Percentiles rank a stretch among this genome's conserved stretches.
phyloP scores from a whole-genome alignment of 1,140 invertebrate genomes.

The Cotesia chilonis region DNA sequence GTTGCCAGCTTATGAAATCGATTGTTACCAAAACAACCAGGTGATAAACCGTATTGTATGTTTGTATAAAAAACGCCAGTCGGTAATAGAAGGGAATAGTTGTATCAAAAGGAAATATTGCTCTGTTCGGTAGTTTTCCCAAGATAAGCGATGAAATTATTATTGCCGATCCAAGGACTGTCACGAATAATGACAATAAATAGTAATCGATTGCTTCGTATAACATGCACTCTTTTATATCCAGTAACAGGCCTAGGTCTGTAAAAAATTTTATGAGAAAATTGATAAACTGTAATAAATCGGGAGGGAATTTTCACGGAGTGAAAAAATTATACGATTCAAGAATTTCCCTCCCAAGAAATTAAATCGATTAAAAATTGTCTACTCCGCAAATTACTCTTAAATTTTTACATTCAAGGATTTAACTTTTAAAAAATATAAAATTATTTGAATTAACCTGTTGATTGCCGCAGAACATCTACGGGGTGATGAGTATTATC shows the following conservation, averaged over 20 bases:
- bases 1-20: slow-evolving; percentile 28
- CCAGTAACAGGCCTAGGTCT: not conserved
- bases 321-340: no score
- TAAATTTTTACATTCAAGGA: no score
- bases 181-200: slow-evolving; percentile 18
- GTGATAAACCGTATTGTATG: slow-evolving; percentile 27
- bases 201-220: not conserved
- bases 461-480: no score
- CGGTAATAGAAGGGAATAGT: slow-evolving; percentile 31
- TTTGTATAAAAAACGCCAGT: slow-evolving; percentile 41
- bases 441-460: no score
- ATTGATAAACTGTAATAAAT: no score
- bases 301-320: no score
- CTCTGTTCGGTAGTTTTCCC: slow-evolving; percentile 42
- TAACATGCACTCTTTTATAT: slow-evolving; percentile 3
- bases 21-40: slow-evolving; percentile 38
- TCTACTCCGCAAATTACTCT: no score
- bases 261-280: no score
- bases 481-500: no score
- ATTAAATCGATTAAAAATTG: no score
- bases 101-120: slow-evolving; percentile 44
- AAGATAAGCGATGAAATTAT: slow-evolving; percentile 39
- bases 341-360: no score
- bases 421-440: no score
- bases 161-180: slow-evolving; percentile 31